These are phyloP conservation scores for Hydroisotoma schaefferi DNA, from an alignment of 2,888 invertebrate species.

Conservation along the genomic window DNA sequence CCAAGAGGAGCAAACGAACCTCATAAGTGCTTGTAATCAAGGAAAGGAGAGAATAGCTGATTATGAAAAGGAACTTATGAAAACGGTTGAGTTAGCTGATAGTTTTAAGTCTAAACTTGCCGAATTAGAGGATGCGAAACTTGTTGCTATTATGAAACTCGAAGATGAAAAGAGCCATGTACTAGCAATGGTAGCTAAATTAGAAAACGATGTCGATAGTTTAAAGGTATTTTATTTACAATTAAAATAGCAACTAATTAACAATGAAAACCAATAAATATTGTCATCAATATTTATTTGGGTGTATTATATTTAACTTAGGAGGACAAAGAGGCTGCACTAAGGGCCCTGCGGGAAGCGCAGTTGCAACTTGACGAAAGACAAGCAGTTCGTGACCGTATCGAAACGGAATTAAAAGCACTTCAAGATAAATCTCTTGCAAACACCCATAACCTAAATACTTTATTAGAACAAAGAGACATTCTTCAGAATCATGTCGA, in stretches of 20 bases:
- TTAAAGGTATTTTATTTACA: background rate
- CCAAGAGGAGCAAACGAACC: constrained; percentile 36
- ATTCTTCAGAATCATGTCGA: background rate
- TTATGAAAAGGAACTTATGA: constrained; percentile 43
- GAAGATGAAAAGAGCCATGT: background rate
- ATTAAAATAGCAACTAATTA: too few relatives aligned
- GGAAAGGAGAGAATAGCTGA: constrained; percentile 33
- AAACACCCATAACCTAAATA: constrained; percentile 9
- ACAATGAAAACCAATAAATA: too few relatives aligned
- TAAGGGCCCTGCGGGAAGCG: constrained; percentile 38
- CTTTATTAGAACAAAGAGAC: background rate
- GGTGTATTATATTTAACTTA: constrained; percentile 4
- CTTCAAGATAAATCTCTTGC: constrained; percentile 20
- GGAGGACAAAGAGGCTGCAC: constrained; percentile 38
- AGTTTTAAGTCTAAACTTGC: constrained; percentile 33
- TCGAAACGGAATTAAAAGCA: constrained; percentile 24
- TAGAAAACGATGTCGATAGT: background rate
- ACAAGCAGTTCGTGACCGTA: constrained; percentile 13
- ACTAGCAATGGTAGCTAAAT: background rate
- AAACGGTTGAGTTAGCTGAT: constrained; percentile 38
- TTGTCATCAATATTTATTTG: background rate
- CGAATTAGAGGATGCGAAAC: constrained; percentile 2
- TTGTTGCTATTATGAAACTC: background rate
- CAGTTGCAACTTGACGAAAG: constrained; percentile 39
- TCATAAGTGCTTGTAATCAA: constrained; percentile 27